Evolutionary conservation across 2,888 invertebrate species (phyloP).

Genomic region (Andrena dorsata): DNA sequence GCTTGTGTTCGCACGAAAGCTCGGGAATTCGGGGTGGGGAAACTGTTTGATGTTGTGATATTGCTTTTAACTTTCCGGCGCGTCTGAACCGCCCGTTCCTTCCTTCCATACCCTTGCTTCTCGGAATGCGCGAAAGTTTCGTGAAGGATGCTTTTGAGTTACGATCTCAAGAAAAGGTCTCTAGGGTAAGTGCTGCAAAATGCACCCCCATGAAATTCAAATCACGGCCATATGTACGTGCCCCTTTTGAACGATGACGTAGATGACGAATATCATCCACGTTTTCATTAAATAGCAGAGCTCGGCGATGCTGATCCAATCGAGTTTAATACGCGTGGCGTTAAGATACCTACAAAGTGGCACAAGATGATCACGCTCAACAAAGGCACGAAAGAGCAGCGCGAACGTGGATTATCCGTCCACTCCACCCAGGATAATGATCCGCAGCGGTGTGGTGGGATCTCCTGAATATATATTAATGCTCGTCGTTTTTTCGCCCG

Average conservation of each 20-base stretch:
- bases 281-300: too few species aligned
- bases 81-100: not conserved
- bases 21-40: constrained; percentile 13
- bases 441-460: constrained; percentile 53
- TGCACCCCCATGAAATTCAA: too few species aligned
- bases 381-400: constrained; percentile 46
- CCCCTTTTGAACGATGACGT: too few species aligned
- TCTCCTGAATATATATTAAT: constrained; percentile 75
- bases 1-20: constrained; percentile 24
- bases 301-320: not conserved
- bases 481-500: constrained; percentile 65
- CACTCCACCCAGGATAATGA: constrained; percentile 60
- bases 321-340: not conserved
- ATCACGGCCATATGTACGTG: too few species aligned
- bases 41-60: constrained; percentile 42
- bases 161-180: too few species aligned
- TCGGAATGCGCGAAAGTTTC: constrained; percentile 1
- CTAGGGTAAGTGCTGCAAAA: too few species aligned
- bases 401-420: constrained; percentile 55
- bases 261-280: too few species aligned
- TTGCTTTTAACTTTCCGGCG: constrained; percentile 6
- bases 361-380: constrained; percentile 30
- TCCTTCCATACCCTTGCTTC: not conserved
- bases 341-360: constrained; percentile 20
- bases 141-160: too few species aligned